Conservation (phyloP, 2,797 vertebrate genomes). For the Rhinella marina region DNA sequence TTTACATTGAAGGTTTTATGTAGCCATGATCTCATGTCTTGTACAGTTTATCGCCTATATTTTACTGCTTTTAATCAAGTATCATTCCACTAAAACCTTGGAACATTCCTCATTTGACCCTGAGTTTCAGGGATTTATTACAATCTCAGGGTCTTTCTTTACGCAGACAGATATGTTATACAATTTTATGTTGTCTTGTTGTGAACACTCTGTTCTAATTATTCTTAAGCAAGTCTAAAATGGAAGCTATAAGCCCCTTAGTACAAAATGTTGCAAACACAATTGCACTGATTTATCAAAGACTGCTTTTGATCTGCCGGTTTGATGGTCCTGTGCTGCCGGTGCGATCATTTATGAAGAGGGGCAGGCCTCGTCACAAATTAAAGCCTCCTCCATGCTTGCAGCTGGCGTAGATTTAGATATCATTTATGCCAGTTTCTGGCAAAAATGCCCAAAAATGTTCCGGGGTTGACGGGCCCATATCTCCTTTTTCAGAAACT, state of each 20-base stretch:
- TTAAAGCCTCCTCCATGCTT: too few species aligned
- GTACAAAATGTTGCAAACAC: background rate
- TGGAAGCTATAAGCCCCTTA: background rate
- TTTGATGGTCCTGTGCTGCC: too few species aligned
- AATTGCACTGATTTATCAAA: background rate
- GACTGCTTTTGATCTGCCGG: too few species aligned
- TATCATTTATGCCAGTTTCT: too few species aligned
- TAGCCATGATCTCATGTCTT: slow-evolving; percentile 1
- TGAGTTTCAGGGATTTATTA: slow-evolving; percentile 32
- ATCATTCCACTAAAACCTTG: slow-evolving; percentile 32
- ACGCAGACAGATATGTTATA: slow-evolving; percentile 25
- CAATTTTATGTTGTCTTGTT: background rate
- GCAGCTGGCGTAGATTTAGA: too few species aligned
- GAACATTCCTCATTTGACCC: background rate
- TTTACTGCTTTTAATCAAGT: slow-evolving; percentile 25
- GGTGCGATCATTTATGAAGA: too few species aligned
- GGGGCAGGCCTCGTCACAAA: too few species aligned
- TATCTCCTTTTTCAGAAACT: too few species aligned
- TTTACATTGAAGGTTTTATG: background rate
- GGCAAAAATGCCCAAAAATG: too few species aligned
- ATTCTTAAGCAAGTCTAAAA: background rate
- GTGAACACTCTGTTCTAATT: slow-evolving; percentile 11
- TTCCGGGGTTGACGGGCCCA: too few species aligned
- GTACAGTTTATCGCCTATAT: background rate
- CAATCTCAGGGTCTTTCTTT: slow-evolving; percentile 38